Base-by-base conservation (phyloP, 1,140 invertebrate species). In the Drosophila virilis region DNA sequence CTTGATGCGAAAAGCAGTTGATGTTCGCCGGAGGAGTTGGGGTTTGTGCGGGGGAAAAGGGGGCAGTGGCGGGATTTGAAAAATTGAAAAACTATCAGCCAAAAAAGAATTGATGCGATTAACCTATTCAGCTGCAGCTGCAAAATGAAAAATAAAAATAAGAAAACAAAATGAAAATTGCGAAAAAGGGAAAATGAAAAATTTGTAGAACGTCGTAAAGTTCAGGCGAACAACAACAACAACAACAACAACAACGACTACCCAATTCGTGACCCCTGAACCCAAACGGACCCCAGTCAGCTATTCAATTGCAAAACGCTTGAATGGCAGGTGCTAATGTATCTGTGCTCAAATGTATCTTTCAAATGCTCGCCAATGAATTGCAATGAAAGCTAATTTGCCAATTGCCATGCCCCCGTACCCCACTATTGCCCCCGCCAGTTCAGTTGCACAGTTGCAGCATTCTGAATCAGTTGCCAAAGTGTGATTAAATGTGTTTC, bases 321-420 rank as follows among this genome's bases (percentile, higher is more conserved):
- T 88, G 68, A 66, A 66, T 88, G 73, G 76, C 83, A 86, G 83
- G 83, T 86, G 83, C 83, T 86, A 88, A 73, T 73, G 64, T 73
- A 55, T 64, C 68, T 54, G 50, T 50, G 33, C 22, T 28, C 68
- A 55, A 64, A 85, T 85, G 82, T 85, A 86, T 79, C 79, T 77
- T 74, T 83, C 71, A 77, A 85, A 86, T 83, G 75, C 64, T 46
- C 17, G 62, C 67, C 72, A 86, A 77, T 79, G 84, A 88, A 86
- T 88, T 83, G 83, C 86, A 86, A 79, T 88, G 79, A 77, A 83
- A 86, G 83, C 86, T 88, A 86, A 86, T 86, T 86, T 86, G 79
- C 79, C 83, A 86, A 83, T 86, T 81, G 78, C 58, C 71, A 1
- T 43, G 55, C 37, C 10, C 7, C 40, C 13, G 17, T 35, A 1